Evolutionary conservation across 1,140 invertebrate genomes (phyloP).

Genomic region (Ladona fulva): DNA sequence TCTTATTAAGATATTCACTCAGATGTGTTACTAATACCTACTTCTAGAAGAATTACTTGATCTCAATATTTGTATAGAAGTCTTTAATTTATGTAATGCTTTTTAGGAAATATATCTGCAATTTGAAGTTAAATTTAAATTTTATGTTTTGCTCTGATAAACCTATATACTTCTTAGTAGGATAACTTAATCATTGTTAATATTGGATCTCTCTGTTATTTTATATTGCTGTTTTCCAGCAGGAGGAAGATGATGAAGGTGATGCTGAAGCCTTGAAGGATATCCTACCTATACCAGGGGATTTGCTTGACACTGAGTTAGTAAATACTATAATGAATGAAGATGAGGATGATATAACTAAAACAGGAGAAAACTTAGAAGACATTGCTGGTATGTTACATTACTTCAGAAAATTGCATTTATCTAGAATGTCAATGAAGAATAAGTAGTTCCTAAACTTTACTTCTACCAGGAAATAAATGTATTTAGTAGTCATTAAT

Average conservation of each 20-base stretch:
- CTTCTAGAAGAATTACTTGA: too few species aligned
- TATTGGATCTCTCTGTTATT: neutral
- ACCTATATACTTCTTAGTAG: neutral
- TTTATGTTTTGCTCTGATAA: neutral
- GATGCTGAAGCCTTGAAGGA: slow-evolving; percentile 58
- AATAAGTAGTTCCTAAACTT: too few species aligned
- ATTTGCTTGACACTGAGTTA: slow-evolving; percentile 60
- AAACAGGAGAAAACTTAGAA: slow-evolving; percentile 26
- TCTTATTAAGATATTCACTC: neutral
- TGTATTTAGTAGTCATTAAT: too few species aligned
- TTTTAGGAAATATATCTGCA: too few species aligned
- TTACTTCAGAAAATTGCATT: too few species aligned
- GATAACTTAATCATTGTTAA: neutral
- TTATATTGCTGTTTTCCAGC: slow-evolving; percentile 23
- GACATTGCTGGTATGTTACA: slow-evolving; percentile 25
- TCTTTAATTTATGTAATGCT: too few species aligned
- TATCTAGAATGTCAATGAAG: too few species aligned
- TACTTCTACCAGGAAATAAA: too few species aligned
- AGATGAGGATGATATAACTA: slow-evolving; percentile 43
- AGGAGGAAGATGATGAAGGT: slow-evolving; percentile 47
- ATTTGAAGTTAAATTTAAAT: neutral
- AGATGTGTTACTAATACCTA: neutral
- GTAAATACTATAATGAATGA: slow-evolving; percentile 70
- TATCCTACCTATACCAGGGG: slow-evolving; percentile 53
- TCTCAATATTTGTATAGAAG: too few species aligned